phyloP scores from a whole-genome alignment of 2,888 invertebrate species.

The Ypsolopha scabrella region DNA sequence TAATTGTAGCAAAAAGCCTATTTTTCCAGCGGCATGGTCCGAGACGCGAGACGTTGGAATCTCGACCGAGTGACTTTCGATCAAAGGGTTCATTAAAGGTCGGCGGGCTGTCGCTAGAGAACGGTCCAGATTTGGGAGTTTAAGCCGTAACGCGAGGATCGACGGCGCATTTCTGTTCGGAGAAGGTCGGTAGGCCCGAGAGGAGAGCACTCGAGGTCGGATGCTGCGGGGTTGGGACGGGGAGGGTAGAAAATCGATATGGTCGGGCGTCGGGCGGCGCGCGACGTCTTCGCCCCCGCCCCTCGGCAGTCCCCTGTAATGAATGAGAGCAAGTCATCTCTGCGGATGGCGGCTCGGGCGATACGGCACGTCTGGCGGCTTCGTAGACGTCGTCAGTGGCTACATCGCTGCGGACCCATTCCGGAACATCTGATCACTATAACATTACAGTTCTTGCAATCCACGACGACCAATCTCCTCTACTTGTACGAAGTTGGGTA shows the following conservation, averaged over 20 bases:
- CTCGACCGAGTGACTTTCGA: conserved; percentile 66
- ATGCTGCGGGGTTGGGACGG: conserved; percentile 59
- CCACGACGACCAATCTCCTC: too few species aligned
- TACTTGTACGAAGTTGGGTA: too few species aligned
- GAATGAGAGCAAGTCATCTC: conserved; percentile 69
- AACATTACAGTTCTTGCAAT: too few species aligned
- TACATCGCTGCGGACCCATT: too few species aligned
- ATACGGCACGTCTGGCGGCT: conserved; percentile 33
- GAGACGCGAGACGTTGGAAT: conserved; percentile 48
- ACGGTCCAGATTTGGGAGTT: conserved; percentile 40
- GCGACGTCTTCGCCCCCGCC: conserved; percentile 62
- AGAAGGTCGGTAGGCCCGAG: conserved; percentile 65
- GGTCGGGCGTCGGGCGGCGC: conserved; percentile 53
- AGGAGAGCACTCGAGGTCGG: conserved; percentile 70
- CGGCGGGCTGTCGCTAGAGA: conserved; percentile 36
- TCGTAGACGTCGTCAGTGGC: too few species aligned
- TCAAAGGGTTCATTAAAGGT: conserved; percentile 59
- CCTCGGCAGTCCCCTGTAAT: conserved; percentile 53
- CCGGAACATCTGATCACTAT: too few species aligned
- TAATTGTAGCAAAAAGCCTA: conserved; percentile 70
- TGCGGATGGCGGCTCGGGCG: conserved; percentile 47
- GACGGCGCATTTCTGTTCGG: conserved; percentile 65
- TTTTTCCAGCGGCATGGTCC: conserved; percentile 52
- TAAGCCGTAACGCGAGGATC: conserved; percentile 60
- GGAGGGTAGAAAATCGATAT: conserved; percentile 67